Evolutionary conservation across 2,113 vertebrate genomes (phyloP).

Genomic region (Brachypodius melanocephalos): DNA sequence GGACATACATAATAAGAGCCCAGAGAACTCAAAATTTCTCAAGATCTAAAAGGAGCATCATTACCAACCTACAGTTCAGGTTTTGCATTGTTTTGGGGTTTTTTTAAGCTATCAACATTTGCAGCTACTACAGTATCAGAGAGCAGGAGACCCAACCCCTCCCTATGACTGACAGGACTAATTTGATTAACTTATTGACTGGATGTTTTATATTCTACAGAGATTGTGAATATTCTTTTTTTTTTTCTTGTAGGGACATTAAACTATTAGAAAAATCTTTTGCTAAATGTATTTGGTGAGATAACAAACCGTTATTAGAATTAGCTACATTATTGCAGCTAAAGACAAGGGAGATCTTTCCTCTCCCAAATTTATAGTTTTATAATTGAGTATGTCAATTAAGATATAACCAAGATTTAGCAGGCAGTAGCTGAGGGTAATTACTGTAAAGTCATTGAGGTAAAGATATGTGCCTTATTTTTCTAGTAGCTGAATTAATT

Average conservation of each 20-base stretch:
- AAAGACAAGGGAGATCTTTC: constrained; percentile 26
- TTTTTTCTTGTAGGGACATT: not conserved
- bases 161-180: not conserved
- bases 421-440: constrained; percentile 10
- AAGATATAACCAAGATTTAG: constrained; percentile 50
- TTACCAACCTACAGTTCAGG: not conserved
- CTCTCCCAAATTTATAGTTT: not conserved
- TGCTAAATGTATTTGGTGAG: not conserved
- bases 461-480: constrained; percentile 3
- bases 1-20: not conserved
- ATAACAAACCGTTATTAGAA: constrained; percentile 15
- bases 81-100: not conserved
- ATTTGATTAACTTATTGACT: not conserved
- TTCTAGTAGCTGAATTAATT: not conserved
- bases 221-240: not conserved
- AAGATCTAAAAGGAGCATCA: not conserved
- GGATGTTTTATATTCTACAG: not conserved
- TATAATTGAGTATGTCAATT: constrained; percentile 50
- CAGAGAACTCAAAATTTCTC: not conserved
- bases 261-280: not conserved
- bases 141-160: not conserved
- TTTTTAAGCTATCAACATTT: not conserved
- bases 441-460: constrained; percentile 12
- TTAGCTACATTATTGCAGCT: constrained; percentile 14
- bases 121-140: not conserved